Evolutionary conservation across 2,888 invertebrate genomes (phyloP).

Genomic region (Leptopterna dolabrata): DNA sequence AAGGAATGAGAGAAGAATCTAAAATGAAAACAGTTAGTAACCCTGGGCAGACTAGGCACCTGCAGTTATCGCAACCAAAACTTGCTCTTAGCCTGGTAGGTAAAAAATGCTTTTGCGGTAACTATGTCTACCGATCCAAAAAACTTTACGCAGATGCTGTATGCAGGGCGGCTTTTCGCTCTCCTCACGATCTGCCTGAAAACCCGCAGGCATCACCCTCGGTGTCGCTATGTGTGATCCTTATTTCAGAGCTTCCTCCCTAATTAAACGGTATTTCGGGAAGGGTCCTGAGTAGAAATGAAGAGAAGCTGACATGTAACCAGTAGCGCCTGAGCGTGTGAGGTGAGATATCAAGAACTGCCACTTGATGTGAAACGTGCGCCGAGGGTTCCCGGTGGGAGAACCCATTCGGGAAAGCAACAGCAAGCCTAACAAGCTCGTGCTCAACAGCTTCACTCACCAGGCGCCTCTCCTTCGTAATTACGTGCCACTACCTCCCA

Average conservation of each 20-base stretch:
- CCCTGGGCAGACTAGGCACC: no score
- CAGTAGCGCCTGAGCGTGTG: background rate
- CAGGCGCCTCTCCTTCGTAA: slow-evolving; percentile 22
- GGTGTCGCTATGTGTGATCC: no score
- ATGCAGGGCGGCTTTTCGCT: no score
- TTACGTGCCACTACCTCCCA: background rate
- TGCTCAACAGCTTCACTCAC: slow-evolving; percentile 44
- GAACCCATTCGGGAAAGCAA: slow-evolving; percentile 34
- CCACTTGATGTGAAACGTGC: slow-evolving; percentile 40
- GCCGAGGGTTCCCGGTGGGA: background rate
- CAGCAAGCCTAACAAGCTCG: slow-evolving; percentile 46
- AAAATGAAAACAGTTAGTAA: no score
- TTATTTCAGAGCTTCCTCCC: background rate
- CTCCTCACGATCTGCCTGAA: no score
- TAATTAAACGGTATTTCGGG: background rate
- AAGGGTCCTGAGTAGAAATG: background rate
- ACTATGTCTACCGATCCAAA: no score
- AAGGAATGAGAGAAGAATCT: no score
- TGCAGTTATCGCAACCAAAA: no score
- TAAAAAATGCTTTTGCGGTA: no score
- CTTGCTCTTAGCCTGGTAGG: no score
- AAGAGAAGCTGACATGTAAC: background rate
- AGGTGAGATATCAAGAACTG: background rate
- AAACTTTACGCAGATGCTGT: no score
- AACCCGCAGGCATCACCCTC: no score